Base-by-base conservation (phyloP, 2,888 invertebrate species). In the Erebia ligea region DNA sequence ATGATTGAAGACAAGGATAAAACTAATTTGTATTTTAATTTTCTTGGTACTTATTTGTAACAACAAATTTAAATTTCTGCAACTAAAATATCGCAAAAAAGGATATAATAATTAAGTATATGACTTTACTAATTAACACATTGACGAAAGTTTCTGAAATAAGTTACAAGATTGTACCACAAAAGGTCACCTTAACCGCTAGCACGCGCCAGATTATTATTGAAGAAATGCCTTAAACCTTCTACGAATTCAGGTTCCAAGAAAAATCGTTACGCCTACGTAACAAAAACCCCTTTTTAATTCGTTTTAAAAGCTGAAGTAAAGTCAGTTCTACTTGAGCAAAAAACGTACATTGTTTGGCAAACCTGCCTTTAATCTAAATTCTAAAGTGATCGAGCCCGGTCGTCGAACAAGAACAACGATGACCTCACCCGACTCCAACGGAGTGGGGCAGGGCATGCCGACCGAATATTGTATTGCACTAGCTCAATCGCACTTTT, bases 401-500 rank as follows among this genome's bases (percentile, higher is more conserved):
- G 54, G 19, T 9, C 54, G 54, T 19, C 62, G 68, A 72, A 73
- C 66, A 76, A 76, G 71, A 80, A 74, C 76, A 76, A 73, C 79
- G 84, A 81, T 88, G 87, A 89, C 80, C 82, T 88, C 87, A 88
- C 72, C 78, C 67, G 64, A 68, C 62, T 48, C 25, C 58, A 25
- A 69, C 70, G 73, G 77, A 75, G 78, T 72, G 76, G 71, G 74
- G 73, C 70, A 76, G 68, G 70, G 71, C 65, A 63, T 40, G 68
- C 67, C 73, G 77, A 74, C 75, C 73, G 71, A 72, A 69, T 71
- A 25, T 34, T 34, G 70, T 72, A 69, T 73, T 73, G 76, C 75
- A 76, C 80, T 79, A 79, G 80, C 81, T 80, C 80, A 78, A 81
- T 81, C 79, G 76, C 81, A 80, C 80, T 88, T 90, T 90, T 90